Evolutionary conservation across 2,888 invertebrate species (phyloP).

Genomic region (Clepsis dumicolana): DNA sequence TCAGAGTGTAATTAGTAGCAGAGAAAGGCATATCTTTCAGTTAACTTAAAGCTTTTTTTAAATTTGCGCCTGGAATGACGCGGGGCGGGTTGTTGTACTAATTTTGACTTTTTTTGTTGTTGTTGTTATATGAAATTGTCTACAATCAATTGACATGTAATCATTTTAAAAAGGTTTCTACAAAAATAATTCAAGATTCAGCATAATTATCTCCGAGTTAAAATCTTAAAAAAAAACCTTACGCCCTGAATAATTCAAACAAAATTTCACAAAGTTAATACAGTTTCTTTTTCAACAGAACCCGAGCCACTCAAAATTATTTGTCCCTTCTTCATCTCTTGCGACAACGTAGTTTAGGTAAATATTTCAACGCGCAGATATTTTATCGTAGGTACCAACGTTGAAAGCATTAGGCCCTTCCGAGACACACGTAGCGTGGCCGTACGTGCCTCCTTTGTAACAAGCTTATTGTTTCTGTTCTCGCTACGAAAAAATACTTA

Average conservation of each 20-base stretch:
- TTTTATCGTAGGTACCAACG: constrained; percentile 41
- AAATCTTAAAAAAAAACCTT: too few relatives aligned
- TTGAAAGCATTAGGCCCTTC: constrained; percentile 45
- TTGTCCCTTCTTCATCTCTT: constrained; percentile 27
- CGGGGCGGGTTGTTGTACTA: too few relatives aligned
- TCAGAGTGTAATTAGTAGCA: neutral
- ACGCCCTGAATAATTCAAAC: too few relatives aligned
- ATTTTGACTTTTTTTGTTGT: too few relatives aligned
- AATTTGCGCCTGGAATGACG: too few relatives aligned
- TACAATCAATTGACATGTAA: too few relatives aligned
- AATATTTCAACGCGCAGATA: constrained; percentile 43
- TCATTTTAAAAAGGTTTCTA: too few relatives aligned
- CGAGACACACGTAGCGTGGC: constrained; percentile 54
- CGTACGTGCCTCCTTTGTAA: constrained; percentile 54
- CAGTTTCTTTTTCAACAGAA: neutral
- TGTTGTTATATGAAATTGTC: too few relatives aligned
- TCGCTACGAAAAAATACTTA: constrained; percentile 51
- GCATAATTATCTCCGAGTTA: too few relatives aligned
- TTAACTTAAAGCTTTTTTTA: too few relatives aligned
- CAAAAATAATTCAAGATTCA: too few relatives aligned
- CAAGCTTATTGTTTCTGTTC: constrained; percentile 56
- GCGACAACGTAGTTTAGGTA: constrained; percentile 34
- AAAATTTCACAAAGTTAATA: neutral
- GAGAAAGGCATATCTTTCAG: too few relatives aligned
- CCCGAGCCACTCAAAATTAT: constrained; percentile 1